Evolutionary conservation across 2,888 invertebrate genomes (phyloP), one percentile per base, ranked within the genome.

Genomic region (Fissipunctia ypsillon): DNA sequence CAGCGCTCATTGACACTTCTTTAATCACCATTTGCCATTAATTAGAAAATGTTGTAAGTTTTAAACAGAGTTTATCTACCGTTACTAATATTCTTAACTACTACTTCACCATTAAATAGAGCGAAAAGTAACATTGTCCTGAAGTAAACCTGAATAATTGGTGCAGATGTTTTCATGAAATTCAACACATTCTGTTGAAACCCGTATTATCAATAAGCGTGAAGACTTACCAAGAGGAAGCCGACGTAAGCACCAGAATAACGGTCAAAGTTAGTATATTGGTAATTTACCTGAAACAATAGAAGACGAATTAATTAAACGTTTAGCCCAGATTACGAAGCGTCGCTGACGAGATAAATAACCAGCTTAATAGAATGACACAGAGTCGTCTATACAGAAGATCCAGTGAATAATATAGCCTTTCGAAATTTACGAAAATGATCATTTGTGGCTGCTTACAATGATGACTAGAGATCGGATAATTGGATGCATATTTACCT

Each of bases 281-380:
- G 69, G 74, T 69, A 77, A 85, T 82, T 83, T 85, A 85, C 85
- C 85, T 85, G 87, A 60, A 85, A 85, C 85, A 85, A 85, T 82
- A 66, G 75, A 86, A 71, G 76, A 83, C 76, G 70, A 72, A 85
- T 86, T 84, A 84, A 82, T 86, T 77, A 73, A 79, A 77, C 84
- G 80, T 74, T 86, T 73, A 79, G 71, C 84, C 67, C 73, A 79
- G 84, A 84, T 82, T 84, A 82, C 81, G 78, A 43, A 60, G 60
- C 56, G 65, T 56, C 60, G 54, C 65, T 76, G 52, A 57, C 65
- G 73, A 67, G 67, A 70, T 84, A 78, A 86, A 81, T 81, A 84
- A 69, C 75, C 67, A 69, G 78, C 81, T 81, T 84, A 76, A 68
- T 74, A 68, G 56, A 66, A 57, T 56, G 3, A 43, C 66, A 52